Percentiles rank a stretch among this genome's conserved stretches.
Evolutionary conservation across 2,113 vertebrate species (phyloP).

Genomic region (Lipophrys pholis): DNA sequence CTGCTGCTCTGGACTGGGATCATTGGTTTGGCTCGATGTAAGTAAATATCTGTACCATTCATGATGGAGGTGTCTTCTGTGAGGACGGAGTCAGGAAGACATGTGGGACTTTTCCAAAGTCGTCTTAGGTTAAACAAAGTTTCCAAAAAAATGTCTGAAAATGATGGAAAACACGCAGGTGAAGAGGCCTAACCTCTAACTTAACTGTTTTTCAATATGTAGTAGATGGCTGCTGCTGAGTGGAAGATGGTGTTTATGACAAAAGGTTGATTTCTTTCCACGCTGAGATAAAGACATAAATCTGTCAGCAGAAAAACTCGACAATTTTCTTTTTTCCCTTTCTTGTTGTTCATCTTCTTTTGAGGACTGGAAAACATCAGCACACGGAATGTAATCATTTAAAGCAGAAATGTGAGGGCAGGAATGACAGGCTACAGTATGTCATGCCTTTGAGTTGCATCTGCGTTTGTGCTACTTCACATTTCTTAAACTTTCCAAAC

Average conservation of each 20-base stretch:
- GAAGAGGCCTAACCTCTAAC: constrained; percentile 24
- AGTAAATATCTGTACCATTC: constrained; percentile 63
- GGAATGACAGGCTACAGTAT: constrained; percentile 40
- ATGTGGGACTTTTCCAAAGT: neutral
- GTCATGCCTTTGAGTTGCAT: constrained; percentile 45
- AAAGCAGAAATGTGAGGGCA: constrained; percentile 51
- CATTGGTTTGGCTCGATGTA: constrained; percentile 73
- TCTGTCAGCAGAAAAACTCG: constrained; percentile 35
- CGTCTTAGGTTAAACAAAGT: neutral
- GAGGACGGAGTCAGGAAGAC: neutral
- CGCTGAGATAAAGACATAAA: constrained; percentile 38
- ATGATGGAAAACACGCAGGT: constrained; percentile 12
- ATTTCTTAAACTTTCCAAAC: constrained; percentile 56
- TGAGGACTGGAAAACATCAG: constrained; percentile 27
- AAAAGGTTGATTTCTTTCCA: constrained; percentile 18
- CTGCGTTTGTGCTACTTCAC: constrained; percentile 47
- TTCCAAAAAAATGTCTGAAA: constrained; percentile 2
- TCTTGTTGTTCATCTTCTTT: neutral
- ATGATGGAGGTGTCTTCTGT: neutral
- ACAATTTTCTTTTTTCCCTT: neutral
- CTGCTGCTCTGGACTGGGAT: constrained; percentile 82
- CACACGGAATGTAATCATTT: constrained; percentile 44
- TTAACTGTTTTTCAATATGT: constrained; percentile 23
- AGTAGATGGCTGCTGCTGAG: constrained; percentile 30
- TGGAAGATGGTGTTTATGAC: constrained; percentile 11